These are phyloP conservation scores for Microtus montanus DNA, from an alignment of 2,113 vertebrate species.

Conservation along the genomic window DNA sequence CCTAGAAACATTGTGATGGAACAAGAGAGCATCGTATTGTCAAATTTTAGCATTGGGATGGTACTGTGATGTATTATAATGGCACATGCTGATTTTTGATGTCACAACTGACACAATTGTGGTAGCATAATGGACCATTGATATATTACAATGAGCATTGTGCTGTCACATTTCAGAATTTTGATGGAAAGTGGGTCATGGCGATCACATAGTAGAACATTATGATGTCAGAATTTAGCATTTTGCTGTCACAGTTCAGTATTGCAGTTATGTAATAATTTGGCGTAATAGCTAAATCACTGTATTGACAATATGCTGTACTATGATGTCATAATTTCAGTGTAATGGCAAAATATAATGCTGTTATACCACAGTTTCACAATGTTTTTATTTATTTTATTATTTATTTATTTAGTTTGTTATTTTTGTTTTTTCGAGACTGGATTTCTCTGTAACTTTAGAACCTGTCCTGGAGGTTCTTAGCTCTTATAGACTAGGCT, in stretches of 20 bases:
- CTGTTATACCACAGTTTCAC: neutral
- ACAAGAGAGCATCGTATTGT: neutral
- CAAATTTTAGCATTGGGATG: neutral
- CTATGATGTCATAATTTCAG: neutral
- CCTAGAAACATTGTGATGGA: neutral
- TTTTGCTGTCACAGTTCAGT: neutral
- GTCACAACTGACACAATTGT: neutral
- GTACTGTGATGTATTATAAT: neutral
- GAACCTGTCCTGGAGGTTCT: too few relatives aligned
- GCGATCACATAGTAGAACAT: neutral
- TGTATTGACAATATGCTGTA: neutral
- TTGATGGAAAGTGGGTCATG: neutral
- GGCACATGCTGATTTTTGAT: neutral
- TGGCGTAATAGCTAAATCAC: neutral
- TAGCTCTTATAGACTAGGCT: too few relatives aligned
- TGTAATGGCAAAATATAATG: neutral
- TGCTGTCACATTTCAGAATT: neutral
- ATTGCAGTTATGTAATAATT: neutral
- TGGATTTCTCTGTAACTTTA: too few relatives aligned
- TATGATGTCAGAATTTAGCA: neutral
- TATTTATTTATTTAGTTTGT: too few relatives aligned
- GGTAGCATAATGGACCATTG: neutral
- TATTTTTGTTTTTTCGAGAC: too few relatives aligned
- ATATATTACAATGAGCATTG: neutral
- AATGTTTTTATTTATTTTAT: too few relatives aligned